Base-by-base conservation (phyloP, 2,888 invertebrate species). In the Dryococelus australis region DNA sequence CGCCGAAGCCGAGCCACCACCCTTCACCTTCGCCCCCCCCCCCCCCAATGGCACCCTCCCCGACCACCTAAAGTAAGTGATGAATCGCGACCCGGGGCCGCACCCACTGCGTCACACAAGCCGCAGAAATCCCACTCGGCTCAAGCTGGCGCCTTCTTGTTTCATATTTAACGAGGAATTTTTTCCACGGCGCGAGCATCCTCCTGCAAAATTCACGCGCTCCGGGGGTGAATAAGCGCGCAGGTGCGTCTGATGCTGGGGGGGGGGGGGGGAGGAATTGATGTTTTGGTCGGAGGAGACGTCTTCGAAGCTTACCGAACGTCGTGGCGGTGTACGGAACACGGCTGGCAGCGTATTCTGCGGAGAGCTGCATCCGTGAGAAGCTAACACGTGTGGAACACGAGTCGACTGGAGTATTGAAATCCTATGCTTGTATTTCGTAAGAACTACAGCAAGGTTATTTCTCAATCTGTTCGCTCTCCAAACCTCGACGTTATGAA, bases 91-190 rank as follows among this genome's bases (percentile, higher is more conserved):
- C 65, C 65, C 65, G 51, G 16, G 24, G 65, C 65, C 65, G 16
- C 51, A 51, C 13, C 65, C 65, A 10, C 16, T 2, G 20, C 65
- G 20, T 9, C 24, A 65, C 20, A 24, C 65, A n/a, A 8, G 65
- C 65, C 20, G 65, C 65, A 47, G 47, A 10, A 47, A 47, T 13
- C 16, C 47, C 47, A 1, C 47, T 47, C 10, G 47, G 47, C 47
- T 47, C 16, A 13, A 10, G 47, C 12, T 8, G 47, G 47, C 47
- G 65, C 24, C n/a, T 65, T 24, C 65, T 65, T n/a, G 65, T n/a
- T 65, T n/a, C 65, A 65, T 65, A 65, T 65, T 65, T 65, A 65
- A 65, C 65, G 65, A 65, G 65, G 65, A 65, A 65, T 65, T 65
- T 65, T 65, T 24, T 65, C 35, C 35, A 1, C 65, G 65, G 65